A percentile compares a stretch with the other conserved stretches of the same genome.
These are phyloP conservation scores for Sebastes kiyomatsui DNA, from an alignment of 2,797 vertebrate species.

Conservation along the genomic window DNA sequence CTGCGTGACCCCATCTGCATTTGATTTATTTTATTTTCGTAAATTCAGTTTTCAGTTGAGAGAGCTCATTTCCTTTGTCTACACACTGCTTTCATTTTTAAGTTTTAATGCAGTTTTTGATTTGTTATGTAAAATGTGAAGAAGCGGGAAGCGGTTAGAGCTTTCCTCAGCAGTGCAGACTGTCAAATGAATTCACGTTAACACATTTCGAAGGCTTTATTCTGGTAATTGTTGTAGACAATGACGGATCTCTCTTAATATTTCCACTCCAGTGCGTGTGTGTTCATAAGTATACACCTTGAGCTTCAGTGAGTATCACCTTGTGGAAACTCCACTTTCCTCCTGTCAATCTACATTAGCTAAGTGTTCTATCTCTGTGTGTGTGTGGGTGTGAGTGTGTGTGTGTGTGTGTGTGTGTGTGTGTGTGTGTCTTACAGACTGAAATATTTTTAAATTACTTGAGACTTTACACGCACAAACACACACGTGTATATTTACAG, in stretches of 20 bases:
- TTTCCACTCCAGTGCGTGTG: constrained; percentile 44
- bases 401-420: neutral
- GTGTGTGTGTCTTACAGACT: neutral
- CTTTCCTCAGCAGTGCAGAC: neutral
- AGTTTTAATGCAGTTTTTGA: neutral
- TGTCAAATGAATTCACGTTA: constrained; percentile 1
- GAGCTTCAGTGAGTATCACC: constrained; percentile 32
- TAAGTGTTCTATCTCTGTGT: constrained; percentile 31
- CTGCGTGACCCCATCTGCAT: neutral
- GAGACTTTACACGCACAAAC: neutral
- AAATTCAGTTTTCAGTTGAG: neutral
- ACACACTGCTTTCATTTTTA: neutral
- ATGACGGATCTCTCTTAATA: constrained; percentile 17
- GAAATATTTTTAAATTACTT: neutral
- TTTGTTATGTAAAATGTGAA: neutral
- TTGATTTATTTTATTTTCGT: neutral
- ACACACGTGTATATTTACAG: neutral
- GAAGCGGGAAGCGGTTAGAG: neutral
- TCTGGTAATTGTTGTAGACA: constrained; percentile 38
- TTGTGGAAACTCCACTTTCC: constrained; percentile 70
- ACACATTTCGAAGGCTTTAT: constrained; percentile 31
- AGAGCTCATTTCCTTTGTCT: neutral
- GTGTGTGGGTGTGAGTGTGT: neutral
- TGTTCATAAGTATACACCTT: constrained; percentile 23
- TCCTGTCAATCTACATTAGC: constrained; percentile 58